A percentile compares a stretch with the other conserved stretches of the same genome.
Evolutionary conservation across 2,888 invertebrate genomes (phyloP).

Genomic region (Pardosa pseudoannulata): DNA sequence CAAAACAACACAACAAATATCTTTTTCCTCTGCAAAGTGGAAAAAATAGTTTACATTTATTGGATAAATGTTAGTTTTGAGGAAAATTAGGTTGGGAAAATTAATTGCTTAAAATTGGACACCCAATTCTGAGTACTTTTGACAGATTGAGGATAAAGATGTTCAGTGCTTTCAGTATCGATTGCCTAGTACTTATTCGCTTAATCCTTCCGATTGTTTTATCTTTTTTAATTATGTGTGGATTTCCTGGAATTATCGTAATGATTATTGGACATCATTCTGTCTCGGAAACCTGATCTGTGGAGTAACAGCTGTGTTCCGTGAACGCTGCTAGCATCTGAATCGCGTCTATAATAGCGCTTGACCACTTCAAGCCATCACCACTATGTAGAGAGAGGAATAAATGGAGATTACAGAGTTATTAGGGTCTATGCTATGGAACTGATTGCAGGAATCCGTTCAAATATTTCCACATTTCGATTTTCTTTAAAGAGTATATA

Average conservation of each 20-base stretch:
- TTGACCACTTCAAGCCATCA: not conserved
- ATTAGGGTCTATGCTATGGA: not conserved
- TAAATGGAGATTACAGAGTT: not conserved
- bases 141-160: too few relatives aligned
- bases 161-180: too few relatives aligned
- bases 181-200: too few relatives aligned
- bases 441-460: not conserved
- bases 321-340: not conserved
- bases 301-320: not conserved
- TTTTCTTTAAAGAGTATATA: too few relatives aligned
- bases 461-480: not conserved
- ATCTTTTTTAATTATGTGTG: not conserved
- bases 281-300: not conserved
- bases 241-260: not conserved
- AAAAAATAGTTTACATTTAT: too few relatives aligned
- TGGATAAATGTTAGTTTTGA: too few relatives aligned
- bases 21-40: too few relatives aligned
- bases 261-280: slow-evolving; percentile 15
- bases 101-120: too few relatives aligned
- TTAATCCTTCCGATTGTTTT: too few relatives aligned
- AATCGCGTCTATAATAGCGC: not conserved
- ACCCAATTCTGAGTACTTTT: too few relatives aligned
- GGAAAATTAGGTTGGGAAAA: too few relatives aligned
- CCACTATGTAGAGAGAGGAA: not conserved
- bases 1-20: too few relatives aligned